Evolutionary conservation across 2,888 invertebrate genomes (phyloP), one percentile per base, ranked within the genome.

Genomic region (Gymnocheta viridis): DNA sequence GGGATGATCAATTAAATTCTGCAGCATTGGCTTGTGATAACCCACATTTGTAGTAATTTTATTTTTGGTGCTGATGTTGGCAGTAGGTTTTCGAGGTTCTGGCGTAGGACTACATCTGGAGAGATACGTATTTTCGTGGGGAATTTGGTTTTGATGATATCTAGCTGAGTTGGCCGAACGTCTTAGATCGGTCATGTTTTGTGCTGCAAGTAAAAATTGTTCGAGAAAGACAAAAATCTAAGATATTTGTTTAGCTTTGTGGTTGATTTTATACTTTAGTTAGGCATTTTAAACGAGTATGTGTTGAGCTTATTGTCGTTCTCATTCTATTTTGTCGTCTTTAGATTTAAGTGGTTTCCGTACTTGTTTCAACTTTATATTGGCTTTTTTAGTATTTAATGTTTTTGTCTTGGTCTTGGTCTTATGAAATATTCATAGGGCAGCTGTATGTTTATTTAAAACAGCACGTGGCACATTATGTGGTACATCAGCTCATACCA

Each of bases 1-100:
- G 49, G 87, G 87, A 64, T 90, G 91, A 72, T 91, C 91, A 29
- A 89, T 87, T 24, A 91, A 86, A 4, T 88, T 77, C 41, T 90
- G 91, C 51, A 91, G 86, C 76, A 88, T 85, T 70, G 91, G 89
- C 81, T 90, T 89, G 3, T 88, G 85, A 58, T 86, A 86, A 9
- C 41, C 38, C 24, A 41, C 51, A 73, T 74, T 80, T 27, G 49
- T 22, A 19, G 9, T 14, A 0, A 32, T 14, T 56, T 44, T 77
- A 7, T 38, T 41, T 19, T 38, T 49, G 24, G 2, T n/a, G 62
- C 7, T 56, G 0, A 14, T 56, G 4, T 29, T 70, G 27, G 41
- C 35, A 27, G 69, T 22, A 32, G 62, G 81, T 62, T 70, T 74
- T 32, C 32, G 78, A 2, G 79, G 76, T 56, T 86, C 85, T 7